Evolutionary conservation across 2,113 vertebrate species (phyloP).

Genomic region (Sciurus niger): DNA sequence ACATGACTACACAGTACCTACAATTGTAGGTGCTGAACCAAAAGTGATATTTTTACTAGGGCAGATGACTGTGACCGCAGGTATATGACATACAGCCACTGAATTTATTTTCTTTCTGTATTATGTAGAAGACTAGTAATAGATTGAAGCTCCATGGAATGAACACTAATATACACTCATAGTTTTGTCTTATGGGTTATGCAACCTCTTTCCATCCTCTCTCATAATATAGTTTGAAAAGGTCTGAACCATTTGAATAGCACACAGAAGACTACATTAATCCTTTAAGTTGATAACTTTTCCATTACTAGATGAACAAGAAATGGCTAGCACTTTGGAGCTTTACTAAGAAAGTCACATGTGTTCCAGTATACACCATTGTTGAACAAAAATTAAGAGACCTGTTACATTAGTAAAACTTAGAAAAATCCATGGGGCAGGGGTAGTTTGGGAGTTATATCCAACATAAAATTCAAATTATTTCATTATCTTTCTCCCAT

Average conservation of each 20-base stretch:
- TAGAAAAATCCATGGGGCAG: background rate
- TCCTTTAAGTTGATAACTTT: background rate
- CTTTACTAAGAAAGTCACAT: background rate
- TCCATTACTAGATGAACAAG: background rate
- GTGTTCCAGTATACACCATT: background rate
- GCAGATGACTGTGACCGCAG: background rate
- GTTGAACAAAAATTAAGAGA: conserved; percentile 8
- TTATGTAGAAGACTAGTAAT: background rate
- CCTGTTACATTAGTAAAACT: background rate
- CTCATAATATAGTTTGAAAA: conserved; percentile 15
- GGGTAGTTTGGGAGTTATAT: background rate
- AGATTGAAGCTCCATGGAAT: background rate
- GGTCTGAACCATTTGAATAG: background rate
- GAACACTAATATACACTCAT: background rate
- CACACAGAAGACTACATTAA: background rate
- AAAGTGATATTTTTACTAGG: background rate
- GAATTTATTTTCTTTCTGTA: conserved; percentile 2
- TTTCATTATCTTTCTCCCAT: background rate
- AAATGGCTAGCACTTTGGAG: background rate
- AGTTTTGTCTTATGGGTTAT: background rate
- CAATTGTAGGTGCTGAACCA: background rate
- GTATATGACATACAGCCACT: background rate
- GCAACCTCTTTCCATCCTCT: background rate
- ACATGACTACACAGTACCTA: background rate
- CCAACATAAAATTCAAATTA: conserved; percentile 19